Evolutionary conservation across 2,113 vertebrate species (phyloP).

Genomic region (Lepus europaeus): DNA sequence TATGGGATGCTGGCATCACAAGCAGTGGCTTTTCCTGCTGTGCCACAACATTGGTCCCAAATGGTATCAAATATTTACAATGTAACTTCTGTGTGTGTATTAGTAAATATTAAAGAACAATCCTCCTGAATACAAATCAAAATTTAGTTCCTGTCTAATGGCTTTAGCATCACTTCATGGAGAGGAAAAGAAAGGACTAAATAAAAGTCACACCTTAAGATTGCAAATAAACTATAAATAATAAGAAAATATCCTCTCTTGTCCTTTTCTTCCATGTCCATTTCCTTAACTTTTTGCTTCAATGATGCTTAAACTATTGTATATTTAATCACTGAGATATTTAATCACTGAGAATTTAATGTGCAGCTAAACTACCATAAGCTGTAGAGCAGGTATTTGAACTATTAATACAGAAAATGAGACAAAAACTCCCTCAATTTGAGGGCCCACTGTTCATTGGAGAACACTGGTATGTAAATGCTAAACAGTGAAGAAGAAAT

Average conservation of each 20-base stretch:
- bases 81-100: background rate
- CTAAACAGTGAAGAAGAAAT: background rate
- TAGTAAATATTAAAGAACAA: conserved; percentile 13
- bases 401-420: background rate
- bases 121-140: background rate
- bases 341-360: background rate
- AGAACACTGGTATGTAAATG: background rate
- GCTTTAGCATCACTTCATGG: background rate
- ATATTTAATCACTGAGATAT: background rate
- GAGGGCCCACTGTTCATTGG: background rate
- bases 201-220: background rate
- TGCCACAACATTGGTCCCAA: background rate
- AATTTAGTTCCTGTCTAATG: background rate
- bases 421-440: background rate
- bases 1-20: no score
- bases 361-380: background rate
- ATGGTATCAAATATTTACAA: conserved; percentile 7
- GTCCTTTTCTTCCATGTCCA: background rate
- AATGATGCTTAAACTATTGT: background rate
- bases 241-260: background rate
- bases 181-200: background rate
- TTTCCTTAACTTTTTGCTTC: background rate
- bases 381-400: background rate
- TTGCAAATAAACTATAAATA: background rate
- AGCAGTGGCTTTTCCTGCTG: no score